Evolutionary conservation across 2,113 vertebrate species (phyloP), one percentile per base, ranked within the genome.

Genomic region (Alosa alosa): DNA sequence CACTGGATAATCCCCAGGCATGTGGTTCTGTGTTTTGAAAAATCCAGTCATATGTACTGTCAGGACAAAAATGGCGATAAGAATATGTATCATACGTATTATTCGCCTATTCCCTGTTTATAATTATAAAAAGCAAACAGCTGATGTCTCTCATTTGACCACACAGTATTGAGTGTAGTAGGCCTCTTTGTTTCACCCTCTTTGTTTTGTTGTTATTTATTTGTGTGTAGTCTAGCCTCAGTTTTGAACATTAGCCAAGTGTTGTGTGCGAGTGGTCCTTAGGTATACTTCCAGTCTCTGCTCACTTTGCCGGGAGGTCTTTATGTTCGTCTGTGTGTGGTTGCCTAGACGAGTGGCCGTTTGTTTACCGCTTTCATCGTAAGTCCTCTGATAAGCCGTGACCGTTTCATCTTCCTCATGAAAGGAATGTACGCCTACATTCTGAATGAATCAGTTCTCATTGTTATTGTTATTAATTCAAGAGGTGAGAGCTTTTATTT

Each of bases 1-100:
- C 72, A 78, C 72, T 22, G 86, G 92, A 92, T 93, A 93, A 91
- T 94, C 92, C 91, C 87, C 87, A 92, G 93, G 89, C 84, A 86
- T 91, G 90, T 91, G 90, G 91, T 93, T 90, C 91, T 92, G 86
- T 87, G 91, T 91, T 91, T 86, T 88, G 89, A 94, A 90, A 92
- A 94, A 91, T 93, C 52, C 10, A 7, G 93, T 89, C 91, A 78
- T 83, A 81, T 90, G 90, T 45, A 81, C 89, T 93, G 92, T 39
- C 39, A 22, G 36, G 72, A 25, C 39, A 78, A 78, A 78, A 15
- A 78, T 78, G 72, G 72, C 9, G 64, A 3, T 39, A 78, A 78
- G 39, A 78, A 78, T 72, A 72, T 72, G 64, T 72, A 9, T 52
- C 13, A 22, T 4, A 22, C 17, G 11, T 75, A 72, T 72, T 72